phyloP scores from a whole-genome alignment of 2,888 invertebrate species.

The Cylloceria caligata region DNA sequence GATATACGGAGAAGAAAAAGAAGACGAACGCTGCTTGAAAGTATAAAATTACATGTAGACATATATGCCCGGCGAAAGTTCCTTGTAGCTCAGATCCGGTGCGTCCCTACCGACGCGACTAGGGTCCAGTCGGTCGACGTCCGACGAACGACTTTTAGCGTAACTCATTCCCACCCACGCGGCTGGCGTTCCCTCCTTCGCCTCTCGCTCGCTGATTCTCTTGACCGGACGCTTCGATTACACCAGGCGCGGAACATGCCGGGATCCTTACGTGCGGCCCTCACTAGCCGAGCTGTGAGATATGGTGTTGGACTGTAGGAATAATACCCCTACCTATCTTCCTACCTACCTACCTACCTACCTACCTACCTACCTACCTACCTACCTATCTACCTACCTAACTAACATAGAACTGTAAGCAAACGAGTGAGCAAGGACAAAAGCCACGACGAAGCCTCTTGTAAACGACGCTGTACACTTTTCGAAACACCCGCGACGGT shows the following conservation, averaged over 20 bases:
- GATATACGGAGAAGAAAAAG: slow-evolving; percentile 2
- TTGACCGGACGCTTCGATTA: slow-evolving; percentile 67
- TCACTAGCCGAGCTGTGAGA: slow-evolving; percentile 30
- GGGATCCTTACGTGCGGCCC: slow-evolving; percentile 58
- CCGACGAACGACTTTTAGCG: slow-evolving; percentile 70
- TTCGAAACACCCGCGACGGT: slow-evolving; percentile 34
- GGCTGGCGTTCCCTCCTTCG: slow-evolving; percentile 60
- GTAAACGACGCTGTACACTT: slow-evolving; percentile 29
- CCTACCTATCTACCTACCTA: slow-evolving; percentile 28
- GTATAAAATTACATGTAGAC: slow-evolving; percentile 47
- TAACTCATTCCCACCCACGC: slow-evolving; percentile 73
- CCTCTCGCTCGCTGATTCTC: slow-evolving; percentile 32
- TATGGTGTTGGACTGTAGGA: slow-evolving; percentile 12
- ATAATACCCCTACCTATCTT: too few relatives aligned
- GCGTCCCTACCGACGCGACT: slow-evolving; percentile 48
- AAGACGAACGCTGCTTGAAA: slow-evolving; percentile 1
- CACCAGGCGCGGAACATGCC: slow-evolving; percentile 60
- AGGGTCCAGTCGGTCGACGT: slow-evolving; percentile 33
- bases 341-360: too few relatives aligned
- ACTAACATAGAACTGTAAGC: slow-evolving; percentile 21
- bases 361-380: too few relatives aligned
- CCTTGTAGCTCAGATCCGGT: slow-evolving; percentile 58
- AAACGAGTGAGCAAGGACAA: slow-evolving; percentile 41
- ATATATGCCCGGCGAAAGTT: slow-evolving; percentile 34
- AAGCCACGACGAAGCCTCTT: slow-evolving; percentile 24